Evolutionary conservation across 2,888 invertebrate genomes (phyloP), one percentile per base, ranked within the genome.

Genomic region (Allygus modestus): DNA sequence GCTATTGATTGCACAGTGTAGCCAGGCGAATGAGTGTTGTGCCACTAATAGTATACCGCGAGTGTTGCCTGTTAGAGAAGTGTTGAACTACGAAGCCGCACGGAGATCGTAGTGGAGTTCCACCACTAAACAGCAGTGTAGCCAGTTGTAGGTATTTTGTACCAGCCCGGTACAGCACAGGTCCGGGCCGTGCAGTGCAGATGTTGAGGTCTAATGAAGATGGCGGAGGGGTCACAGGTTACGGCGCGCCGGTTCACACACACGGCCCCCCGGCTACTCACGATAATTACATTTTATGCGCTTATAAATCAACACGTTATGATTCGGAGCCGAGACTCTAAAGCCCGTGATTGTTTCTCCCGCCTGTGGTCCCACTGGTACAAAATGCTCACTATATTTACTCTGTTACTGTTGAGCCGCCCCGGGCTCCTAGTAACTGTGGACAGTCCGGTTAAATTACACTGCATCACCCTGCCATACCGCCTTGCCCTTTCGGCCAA

Each of bases 301-400:
- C 54, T 73, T 73, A 83, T 83, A 83, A 83, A 83, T 83, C 83
- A 83, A 83, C 83, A 73, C 83, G 83, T 83, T 83, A 83, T 83
- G 83, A 73, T 83, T 71, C 71, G 83, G 69, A 82, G 33, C 73
- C 43, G 37, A 31, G 77, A 46, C 77, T 51, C 77, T 77, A 73
- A 73, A 73, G 37, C 37, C 51, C 77, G n/a, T 77, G 77, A 77
- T 77, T 77, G 77, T 77, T 77, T 77, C 77, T 77, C 51, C 51
- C 73, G 71, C 71, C 71, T 71, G 75, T 75, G 75, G 75, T 31
- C 46, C 46, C n/a, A 41, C 73, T 20, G 37, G 73, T 73, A 73
- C 73, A 73, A 73, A 73, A 73, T 73, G 73, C 73, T 73, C 73
- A 73, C 73, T 73, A 73, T 73, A 73, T 73, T 73, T 73, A 73